phyloP scores from a whole-genome alignment of 2,113 vertebrate species.

The Tamias sibiricus region DNA sequence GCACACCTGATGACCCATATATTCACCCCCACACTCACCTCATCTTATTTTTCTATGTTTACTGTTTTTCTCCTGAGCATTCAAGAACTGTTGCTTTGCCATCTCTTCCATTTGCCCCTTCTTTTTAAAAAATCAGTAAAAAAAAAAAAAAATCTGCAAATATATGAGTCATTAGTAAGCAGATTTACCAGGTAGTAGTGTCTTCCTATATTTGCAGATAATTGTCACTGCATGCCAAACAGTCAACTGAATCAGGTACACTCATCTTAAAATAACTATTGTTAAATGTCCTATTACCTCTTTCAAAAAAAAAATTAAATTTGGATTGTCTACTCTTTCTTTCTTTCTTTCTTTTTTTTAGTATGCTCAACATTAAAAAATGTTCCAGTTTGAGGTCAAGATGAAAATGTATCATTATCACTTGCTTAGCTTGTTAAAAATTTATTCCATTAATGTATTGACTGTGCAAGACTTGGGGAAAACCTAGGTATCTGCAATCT shows the following conservation, averaged over 20 bases:
- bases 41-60: neutral
- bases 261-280: neutral
- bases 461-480: neutral
- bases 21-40: neutral
- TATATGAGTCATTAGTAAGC: neutral
- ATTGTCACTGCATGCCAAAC: neutral
- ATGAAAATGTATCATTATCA: neutral
- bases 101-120: neutral
- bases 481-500: neutral
- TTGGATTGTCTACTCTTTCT: neutral
- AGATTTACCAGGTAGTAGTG: neutral
- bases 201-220: neutral
- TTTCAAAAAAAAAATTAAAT: neutral
- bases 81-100: neutral
- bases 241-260: neutral
- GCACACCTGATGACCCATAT: fast-evolving
- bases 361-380: neutral
- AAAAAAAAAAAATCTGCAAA: neutral
- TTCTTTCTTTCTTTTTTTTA: too few species aligned
- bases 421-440: neutral
- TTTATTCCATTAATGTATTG: neutral
- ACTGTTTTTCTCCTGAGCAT: neutral
- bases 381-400: neutral
- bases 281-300: neutral
- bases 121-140: neutral